These are phyloP conservation scores for Meghimatium bilineatum DNA, from an alignment of 2,888 invertebrate species.

Conservation along the genomic window DNA sequence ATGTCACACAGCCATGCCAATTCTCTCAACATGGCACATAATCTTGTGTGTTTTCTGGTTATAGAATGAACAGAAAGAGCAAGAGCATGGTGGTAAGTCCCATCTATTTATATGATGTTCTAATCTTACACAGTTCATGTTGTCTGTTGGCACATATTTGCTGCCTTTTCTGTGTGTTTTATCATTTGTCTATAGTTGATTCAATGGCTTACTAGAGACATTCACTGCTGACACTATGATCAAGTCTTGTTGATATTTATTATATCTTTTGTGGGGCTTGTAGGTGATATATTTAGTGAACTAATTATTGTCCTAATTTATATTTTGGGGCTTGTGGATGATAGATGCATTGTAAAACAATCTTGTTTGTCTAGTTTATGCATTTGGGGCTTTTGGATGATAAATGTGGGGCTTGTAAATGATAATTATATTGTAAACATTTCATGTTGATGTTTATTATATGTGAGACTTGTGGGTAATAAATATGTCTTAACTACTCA, in stretches of 20 bases:
- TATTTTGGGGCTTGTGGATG: neutral
- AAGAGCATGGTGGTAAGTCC: neutral
- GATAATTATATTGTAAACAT: too few relatives aligned
- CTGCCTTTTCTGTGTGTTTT: neutral
- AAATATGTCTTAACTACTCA: too few relatives aligned
- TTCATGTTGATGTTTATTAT: neutral
- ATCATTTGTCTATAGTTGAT: neutral
- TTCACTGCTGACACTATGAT: too few relatives aligned
- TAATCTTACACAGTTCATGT: neutral
- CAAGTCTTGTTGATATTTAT: neutral
- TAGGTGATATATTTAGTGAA: too few relatives aligned
- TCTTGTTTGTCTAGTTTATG: neutral
- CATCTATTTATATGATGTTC: neutral
- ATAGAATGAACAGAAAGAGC: conserved; percentile 19
- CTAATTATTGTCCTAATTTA: neutral
- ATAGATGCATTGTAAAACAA: neutral
- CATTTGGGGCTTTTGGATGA: neutral
- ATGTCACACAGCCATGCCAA: too few relatives aligned
- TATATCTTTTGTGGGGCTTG: too few relatives aligned
- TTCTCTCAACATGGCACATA: neutral
- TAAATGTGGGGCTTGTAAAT: neutral
- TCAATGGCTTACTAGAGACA: neutral
- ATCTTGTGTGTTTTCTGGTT: neutral
- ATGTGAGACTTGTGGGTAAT: neutral
- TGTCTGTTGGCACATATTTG: neutral